Percentiles rank a stretch among this genome's conserved stretches.
Evolutionary conservation across 2,797 vertebrate genomes (phyloP).

Genomic region (Halcyon smyrnensis): DNA sequence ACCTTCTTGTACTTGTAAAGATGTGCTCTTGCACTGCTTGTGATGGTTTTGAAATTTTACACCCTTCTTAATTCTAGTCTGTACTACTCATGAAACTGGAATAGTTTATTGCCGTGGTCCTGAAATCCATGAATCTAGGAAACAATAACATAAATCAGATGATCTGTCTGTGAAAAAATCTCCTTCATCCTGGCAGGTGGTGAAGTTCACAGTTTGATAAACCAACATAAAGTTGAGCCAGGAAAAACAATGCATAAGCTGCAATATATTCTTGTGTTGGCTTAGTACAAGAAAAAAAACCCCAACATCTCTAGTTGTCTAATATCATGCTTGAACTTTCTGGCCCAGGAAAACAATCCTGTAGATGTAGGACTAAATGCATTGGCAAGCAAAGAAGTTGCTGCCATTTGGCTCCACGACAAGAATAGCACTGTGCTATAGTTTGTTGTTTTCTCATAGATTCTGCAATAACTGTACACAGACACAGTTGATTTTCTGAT

Average conservation of each 20-base stretch:
- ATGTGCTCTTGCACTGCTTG: not conserved
- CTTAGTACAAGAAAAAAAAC: not conserved
- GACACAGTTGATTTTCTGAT: not conserved
- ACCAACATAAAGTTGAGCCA: not conserved
- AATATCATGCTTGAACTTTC: constrained; percentile 2
- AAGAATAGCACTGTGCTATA: not conserved
- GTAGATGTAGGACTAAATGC: not conserved
- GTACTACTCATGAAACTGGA: not conserved
- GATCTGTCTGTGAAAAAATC: constrained; percentile 2
- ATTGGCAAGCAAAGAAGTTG: not conserved
- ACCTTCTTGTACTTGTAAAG: not conserved
- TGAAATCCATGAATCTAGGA: not conserved
- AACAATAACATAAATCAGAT: constrained; percentile 27
- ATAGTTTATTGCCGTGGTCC: not conserved
- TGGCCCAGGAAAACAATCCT: not conserved
- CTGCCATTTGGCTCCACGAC: not conserved
- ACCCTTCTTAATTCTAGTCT: not conserved
- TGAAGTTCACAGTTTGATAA: constrained; percentile 43
- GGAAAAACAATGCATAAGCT: constrained; percentile 37
- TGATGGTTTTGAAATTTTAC: not conserved
- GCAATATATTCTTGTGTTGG: constrained; percentile 9
- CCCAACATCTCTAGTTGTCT: not conserved
- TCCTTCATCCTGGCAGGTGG: constrained; percentile 2
- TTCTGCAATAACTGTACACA: not conserved
- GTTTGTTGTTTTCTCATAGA: not conserved